Percentiles rank a stretch among this genome's conserved stretches.
phyloP scores from a whole-genome alignment of 2,113 vertebrate genomes.

The Tichodroma muraria region DNA sequence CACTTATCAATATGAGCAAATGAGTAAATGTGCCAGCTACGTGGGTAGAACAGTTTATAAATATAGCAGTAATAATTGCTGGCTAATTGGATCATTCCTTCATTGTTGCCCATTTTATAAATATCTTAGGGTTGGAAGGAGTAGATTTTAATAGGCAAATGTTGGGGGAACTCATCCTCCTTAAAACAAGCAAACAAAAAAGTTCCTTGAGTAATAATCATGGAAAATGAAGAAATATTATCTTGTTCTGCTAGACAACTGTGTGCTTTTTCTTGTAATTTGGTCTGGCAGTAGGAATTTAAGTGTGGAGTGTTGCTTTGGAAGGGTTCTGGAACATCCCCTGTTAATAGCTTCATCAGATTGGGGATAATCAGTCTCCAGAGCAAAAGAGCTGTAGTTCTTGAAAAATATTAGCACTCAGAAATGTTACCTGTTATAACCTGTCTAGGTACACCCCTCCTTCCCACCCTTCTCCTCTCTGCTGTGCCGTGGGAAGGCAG shows the following conservation, averaged over 20 bases:
- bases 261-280: not conserved
- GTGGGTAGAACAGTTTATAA: slow-evolving; percentile 61
- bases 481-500: not conserved
- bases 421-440: not conserved
- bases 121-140: slow-evolving; percentile 21
- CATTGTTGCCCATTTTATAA: slow-evolving; percentile 50
- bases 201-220: not conserved
- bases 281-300: not conserved
- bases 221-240: not conserved
- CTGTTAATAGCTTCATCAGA: not conserved
- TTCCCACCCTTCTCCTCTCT: not conserved
- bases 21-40: slow-evolving; percentile 3
- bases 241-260: not conserved
- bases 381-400: not conserved
- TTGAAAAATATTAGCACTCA: not conserved
- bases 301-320: not conserved
- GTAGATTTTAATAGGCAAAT: slow-evolving; percentile 25
- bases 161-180: not conserved
- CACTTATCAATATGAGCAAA: slow-evolving; percentile 42
- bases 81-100: slow-evolving; percentile 41
- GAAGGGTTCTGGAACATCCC: not conserved
- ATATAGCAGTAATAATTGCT: slow-evolving; percentile 37
- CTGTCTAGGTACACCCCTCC: not conserved
- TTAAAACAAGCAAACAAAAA: not conserved
- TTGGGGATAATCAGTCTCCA: not conserved